Percentiles rank a stretch among this genome's conserved stretches.
Conservation (phyloP, 2,797 vertebrate genomes). For the Ctenopoma multispine region DNA sequence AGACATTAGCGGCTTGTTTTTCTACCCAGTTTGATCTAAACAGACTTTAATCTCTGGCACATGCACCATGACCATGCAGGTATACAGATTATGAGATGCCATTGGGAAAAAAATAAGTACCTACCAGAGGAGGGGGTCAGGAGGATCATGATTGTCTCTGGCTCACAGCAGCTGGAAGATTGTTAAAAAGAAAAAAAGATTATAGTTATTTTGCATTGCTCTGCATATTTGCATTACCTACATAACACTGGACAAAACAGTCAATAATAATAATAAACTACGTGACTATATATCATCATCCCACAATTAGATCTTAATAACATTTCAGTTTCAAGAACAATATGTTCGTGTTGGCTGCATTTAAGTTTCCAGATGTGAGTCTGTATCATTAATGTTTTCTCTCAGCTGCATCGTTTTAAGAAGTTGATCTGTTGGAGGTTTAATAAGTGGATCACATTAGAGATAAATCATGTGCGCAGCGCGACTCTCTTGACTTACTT, state of each 20-base stretch:
- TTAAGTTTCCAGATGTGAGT: background rate
- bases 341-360: no score
- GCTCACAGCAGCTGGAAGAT: constrained; percentile 68
- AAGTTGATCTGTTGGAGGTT: background rate
- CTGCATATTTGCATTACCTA: no score
- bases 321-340: background rate
- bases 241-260: background rate
- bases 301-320: background rate
- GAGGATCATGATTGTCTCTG: constrained; percentile 82
- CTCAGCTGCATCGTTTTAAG: background rate
- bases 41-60: constrained; percentile 8
- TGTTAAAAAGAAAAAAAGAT: background rate
- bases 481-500: rapidly evolving
- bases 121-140: constrained; percentile 82
- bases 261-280: no score
- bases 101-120: constrained; percentile 45
- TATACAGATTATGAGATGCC: constrained; percentile 22
- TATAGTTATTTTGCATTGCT: no score
- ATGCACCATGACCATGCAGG: background rate
- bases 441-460: no score
- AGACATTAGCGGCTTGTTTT: background rate
- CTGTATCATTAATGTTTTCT: no score
- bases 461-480: background rate
- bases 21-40: background rate
- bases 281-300: background rate